phyloP scores from a whole-genome alignment of 2,113 vertebrate species.

The Oenanthe melanoleuca region DNA sequence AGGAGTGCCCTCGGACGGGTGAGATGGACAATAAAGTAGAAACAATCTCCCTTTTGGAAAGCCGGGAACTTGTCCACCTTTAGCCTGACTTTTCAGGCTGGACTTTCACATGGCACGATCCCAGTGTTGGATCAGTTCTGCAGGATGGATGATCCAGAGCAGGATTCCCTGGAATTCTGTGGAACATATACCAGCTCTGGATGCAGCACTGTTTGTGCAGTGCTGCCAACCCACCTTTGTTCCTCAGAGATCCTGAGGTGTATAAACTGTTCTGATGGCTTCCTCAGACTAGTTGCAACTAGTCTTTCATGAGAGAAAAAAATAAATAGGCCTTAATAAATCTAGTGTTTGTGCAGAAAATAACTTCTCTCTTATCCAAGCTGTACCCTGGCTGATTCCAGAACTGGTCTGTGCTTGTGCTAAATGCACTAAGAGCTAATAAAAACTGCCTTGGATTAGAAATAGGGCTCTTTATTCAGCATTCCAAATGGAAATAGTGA shows the following conservation, averaged over 20 bases:
- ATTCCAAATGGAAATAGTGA: constrained; percentile 61
- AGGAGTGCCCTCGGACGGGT: neutral
- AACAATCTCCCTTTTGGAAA: neutral
- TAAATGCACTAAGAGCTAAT: constrained; percentile 43
- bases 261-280: neutral
- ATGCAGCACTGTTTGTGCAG: neutral
- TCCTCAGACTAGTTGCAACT: constrained; percentile 11
- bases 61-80: neutral
- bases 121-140: neutral
- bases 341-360: constrained; percentile 38
- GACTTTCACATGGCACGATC: neutral
- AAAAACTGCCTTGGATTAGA: constrained; percentile 59
- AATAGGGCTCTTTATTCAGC: constrained; percentile 32
- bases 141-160: neutral
- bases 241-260: neutral
- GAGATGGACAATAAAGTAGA: neutral
- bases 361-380: constrained; percentile 30
- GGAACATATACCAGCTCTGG: neutral
- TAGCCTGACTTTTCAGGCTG: neutral
- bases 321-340: constrained; percentile 1
- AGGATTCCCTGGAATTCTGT: neutral
- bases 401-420: constrained; percentile 46
- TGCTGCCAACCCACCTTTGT: neutral
- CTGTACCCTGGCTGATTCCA: constrained; percentile 21
- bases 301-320: constrained; percentile 2